Evolutionary conservation across 2,888 invertebrate species (phyloP).

Genomic region (Pachymerium ferrugineum): DNA sequence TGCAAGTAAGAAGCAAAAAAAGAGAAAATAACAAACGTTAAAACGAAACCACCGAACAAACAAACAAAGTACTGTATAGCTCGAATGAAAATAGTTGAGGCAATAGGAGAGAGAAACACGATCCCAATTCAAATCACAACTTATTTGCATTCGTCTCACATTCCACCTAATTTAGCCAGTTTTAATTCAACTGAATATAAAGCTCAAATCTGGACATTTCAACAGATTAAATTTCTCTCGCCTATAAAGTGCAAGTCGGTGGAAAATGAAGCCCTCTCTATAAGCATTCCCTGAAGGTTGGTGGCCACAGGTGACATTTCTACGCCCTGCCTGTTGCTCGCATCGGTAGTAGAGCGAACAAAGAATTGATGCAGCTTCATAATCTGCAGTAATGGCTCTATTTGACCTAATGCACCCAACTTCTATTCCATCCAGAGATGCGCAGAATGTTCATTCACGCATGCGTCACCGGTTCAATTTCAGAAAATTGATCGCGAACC

Average conservation of each 20-base stretch:
- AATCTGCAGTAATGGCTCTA: constrained; percentile 9
- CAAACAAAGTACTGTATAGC: not conserved
- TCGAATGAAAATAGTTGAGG: not conserved
- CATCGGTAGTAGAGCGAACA: constrained; percentile 16
- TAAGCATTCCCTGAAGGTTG: not conserved
- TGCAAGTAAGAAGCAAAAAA: not conserved
- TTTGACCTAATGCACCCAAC: constrained; percentile 1
- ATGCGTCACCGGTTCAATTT: constrained; percentile 14
- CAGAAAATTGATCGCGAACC: constrained; percentile 1
- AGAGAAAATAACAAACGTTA: not conserved
- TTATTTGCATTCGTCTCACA: too few relatives aligned
- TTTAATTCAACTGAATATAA: not conserved
- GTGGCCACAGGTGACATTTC: not conserved
- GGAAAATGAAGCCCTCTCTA: not conserved
- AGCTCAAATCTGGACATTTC: not conserved
- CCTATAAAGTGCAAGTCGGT: not conserved
- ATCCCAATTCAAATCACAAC: not conserved
- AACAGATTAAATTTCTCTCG: not conserved
- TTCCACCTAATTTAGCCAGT: too few relatives aligned
- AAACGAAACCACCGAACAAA: not conserved
- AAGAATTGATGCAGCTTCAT: constrained; percentile 18
- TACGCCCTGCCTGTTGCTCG: not conserved
- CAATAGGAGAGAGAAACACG: not conserved
- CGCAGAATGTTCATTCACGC: constrained; percentile 5
- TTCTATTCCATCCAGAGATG: constrained; percentile 8